These are phyloP conservation scores for Heteropelma amictum DNA, from an alignment of 2,888 invertebrate species.

Conservation along the genomic window DNA sequence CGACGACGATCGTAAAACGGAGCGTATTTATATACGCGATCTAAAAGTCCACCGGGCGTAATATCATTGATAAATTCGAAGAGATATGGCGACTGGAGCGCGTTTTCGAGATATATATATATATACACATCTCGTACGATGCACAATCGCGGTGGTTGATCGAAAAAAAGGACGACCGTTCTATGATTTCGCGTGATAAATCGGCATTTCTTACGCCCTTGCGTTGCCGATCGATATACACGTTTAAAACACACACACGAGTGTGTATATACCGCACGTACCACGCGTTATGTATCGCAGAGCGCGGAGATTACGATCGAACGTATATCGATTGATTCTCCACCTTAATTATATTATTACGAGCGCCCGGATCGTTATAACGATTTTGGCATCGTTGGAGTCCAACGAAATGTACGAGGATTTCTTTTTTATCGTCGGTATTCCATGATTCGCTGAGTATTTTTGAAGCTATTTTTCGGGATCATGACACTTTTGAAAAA, in stretches of 20 bases:
- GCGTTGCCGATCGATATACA: too few species aligned
- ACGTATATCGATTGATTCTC: too few species aligned
- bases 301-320: too few species aligned
- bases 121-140: not conserved
- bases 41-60: constrained; percentile 32
- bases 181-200: too few species aligned
- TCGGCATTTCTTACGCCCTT: too few species aligned
- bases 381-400: not conserved
- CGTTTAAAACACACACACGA: too few species aligned
- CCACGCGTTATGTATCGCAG: too few species aligned
- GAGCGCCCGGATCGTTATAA: not conserved
- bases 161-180: not conserved
- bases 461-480: not conserved
- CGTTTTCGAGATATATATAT: not conserved
- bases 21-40: not conserved
- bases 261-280: too few species aligned
- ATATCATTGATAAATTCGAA: constrained; percentile 52
- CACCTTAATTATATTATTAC: too few species aligned
- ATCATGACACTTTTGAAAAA: too few species aligned
- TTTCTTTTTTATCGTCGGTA: not conserved
- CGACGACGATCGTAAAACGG: constrained; percentile 46
- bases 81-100: constrained; percentile 24
- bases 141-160: not conserved
- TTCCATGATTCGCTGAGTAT: not conserved
- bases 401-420: not conserved